A percentile compares a stretch with the other conserved stretches of the same genome.
Conservation (phyloP, 1,140 invertebrate genomes). For the Ostrea edulis region DNA sequence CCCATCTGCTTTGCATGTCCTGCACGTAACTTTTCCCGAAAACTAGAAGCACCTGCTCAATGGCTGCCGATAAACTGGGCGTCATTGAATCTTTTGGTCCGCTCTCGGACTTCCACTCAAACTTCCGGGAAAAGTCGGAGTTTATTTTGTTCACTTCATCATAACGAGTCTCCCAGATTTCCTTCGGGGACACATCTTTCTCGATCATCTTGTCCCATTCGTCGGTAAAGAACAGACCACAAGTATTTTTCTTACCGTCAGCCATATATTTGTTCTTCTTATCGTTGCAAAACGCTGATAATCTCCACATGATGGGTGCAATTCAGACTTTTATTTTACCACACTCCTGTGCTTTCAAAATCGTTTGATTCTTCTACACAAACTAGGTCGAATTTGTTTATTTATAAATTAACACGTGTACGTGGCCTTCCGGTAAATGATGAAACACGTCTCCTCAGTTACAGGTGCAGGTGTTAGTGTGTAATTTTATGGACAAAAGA, state of each 20-base stretch:
- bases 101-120: neutral
- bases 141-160: neutral
- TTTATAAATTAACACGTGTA: neutral
- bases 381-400: neutral
- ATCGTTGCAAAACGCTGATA: neutral
- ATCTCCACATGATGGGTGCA: neutral
- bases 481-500: neutral
- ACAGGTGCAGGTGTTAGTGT: neutral
- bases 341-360: neutral
- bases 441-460: neutral
- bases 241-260: neutral
- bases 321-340: neutral
- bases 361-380: neutral
- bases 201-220: conserved; percentile 2
- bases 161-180: conserved; percentile 4
- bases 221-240: neutral
- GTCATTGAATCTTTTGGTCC: conserved; percentile 11
- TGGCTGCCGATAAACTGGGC: neutral
- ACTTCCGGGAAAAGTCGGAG: neutral
- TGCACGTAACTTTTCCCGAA: conserved; percentile 6
- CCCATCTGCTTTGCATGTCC: neutral
- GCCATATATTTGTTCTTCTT: neutral
- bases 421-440: neutral
- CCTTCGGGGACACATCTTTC: neutral
- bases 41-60: conserved; percentile 6